phyloP scores from a whole-genome alignment of 1,140 invertebrate genomes.

The Lethocerus indicus region DNA sequence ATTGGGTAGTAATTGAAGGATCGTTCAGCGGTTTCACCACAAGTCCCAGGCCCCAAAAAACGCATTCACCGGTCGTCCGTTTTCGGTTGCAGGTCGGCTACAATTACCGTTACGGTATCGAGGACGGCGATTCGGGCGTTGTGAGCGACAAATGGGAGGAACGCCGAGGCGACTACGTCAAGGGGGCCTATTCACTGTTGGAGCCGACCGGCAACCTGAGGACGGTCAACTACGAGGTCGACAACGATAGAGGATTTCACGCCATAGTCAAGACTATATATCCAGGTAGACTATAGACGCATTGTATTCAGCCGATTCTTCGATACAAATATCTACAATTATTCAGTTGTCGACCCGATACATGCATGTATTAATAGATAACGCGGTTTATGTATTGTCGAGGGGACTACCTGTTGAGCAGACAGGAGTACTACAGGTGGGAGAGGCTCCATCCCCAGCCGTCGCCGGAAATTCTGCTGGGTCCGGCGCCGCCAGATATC shows the following conservation, averaged over 20 bases:
- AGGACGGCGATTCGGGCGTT: slow-evolving; percentile 23
- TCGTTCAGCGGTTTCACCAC: too few relatives aligned
- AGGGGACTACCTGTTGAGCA: slow-evolving; percentile 6
- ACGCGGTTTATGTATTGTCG: slow-evolving; percentile 3
- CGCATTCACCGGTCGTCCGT: too few relatives aligned
- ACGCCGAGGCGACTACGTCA: slow-evolving; percentile 24
- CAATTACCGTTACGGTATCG: slow-evolving; percentile 28
- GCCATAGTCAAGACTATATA: slow-evolving; percentile 25
- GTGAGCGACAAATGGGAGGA: slow-evolving; percentile 30
- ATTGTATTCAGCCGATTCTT: not conserved
- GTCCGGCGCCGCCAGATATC: not conserved
- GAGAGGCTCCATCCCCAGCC: slow-evolving; percentile 5
- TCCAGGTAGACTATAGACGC: slow-evolving; percentile 15
- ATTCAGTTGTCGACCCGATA: not conserved
- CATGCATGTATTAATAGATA: too few relatives aligned
- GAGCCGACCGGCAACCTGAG: slow-evolving; percentile 29
- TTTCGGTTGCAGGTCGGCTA: slow-evolving; percentile 25
- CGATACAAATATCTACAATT: not conserved
- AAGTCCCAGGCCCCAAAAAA: too few relatives aligned
- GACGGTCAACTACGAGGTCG: slow-evolving; percentile 29
- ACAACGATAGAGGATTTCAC: slow-evolving; percentile 26
- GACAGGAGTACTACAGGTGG: slow-evolving; percentile 5
- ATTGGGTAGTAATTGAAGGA: too few relatives aligned
- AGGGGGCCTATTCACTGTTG: slow-evolving; percentile 28
- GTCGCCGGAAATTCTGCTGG: not conserved